Conservation (phyloP, 2,113 vertebrate genomes). For the Agelaius tricolor region DNA sequence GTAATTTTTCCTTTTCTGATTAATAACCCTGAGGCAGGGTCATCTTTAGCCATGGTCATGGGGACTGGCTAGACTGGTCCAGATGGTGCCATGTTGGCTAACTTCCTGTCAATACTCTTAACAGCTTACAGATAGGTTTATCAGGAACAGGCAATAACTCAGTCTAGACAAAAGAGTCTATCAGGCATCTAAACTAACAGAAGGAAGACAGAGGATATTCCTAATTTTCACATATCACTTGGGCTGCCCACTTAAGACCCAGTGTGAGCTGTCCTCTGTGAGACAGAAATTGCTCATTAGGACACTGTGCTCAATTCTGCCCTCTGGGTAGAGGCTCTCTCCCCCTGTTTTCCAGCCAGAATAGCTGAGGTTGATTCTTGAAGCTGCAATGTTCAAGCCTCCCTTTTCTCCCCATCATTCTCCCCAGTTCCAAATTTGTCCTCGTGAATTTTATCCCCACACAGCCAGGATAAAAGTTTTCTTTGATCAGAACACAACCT, state of each 20-base stretch:
- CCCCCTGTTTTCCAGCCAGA: background rate
- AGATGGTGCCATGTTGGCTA: slow-evolving; percentile 56
- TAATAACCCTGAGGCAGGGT: background rate
- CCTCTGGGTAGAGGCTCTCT: background rate
- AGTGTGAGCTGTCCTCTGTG: background rate
- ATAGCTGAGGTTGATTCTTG: background rate
- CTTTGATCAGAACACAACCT: background rate
- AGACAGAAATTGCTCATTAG: slow-evolving; percentile 11
- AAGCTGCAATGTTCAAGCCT: background rate
- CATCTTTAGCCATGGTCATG: background rate
- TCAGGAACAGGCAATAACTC: slow-evolving; percentile 27
- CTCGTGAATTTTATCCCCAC: background rate
- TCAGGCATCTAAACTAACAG: slow-evolving; percentile 50
- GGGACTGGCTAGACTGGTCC: slow-evolving; percentile 57
- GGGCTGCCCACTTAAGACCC: background rate
- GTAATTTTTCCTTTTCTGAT: slow-evolving; percentile 7
- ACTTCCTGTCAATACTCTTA: slow-evolving; percentile 72
- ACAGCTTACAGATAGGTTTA: slow-evolving; percentile 67
- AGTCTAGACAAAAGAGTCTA: slow-evolving; percentile 63
- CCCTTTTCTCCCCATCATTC: background rate
- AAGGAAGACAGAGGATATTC: slow-evolving; percentile 59
- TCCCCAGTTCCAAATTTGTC: background rate
- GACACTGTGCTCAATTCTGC: background rate
- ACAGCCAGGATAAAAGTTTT: background rate
- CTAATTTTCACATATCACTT: slow-evolving; percentile 3